Conservation (phyloP, 2,113 vertebrate species). For the Danio rerio region GRCz12tu NC_133186.1:40755001-40755500, state of each 20-base stretch:
- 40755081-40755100: too few relatives aligned
- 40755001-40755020: too few relatives aligned
- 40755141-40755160: too few relatives aligned
- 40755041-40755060: too few relatives aligned
- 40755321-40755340: neutral
- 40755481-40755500: slow-evolving; percentile 19
- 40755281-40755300: neutral
- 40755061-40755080: too few relatives aligned
- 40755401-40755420: neutral
- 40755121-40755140: too few relatives aligned
- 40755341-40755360: neutral
- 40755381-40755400: neutral
- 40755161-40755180: too few relatives aligned
- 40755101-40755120: too few relatives aligned
- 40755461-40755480: slow-evolving; percentile 20
- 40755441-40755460: slow-evolving; percentile 13
- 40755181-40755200: too few relatives aligned
- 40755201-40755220: too few relatives aligned
- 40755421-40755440: slow-evolving; percentile 15
- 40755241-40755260: neutral
- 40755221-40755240: too few relatives aligned
- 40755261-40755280: neutral
- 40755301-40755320: neutral
- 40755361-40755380: slow-evolving; percentile 15
- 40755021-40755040: too few relatives aligned